Conservation (phyloP, 2,797 vertebrate genomes). For the Sebastes taczanowskii region DNA sequence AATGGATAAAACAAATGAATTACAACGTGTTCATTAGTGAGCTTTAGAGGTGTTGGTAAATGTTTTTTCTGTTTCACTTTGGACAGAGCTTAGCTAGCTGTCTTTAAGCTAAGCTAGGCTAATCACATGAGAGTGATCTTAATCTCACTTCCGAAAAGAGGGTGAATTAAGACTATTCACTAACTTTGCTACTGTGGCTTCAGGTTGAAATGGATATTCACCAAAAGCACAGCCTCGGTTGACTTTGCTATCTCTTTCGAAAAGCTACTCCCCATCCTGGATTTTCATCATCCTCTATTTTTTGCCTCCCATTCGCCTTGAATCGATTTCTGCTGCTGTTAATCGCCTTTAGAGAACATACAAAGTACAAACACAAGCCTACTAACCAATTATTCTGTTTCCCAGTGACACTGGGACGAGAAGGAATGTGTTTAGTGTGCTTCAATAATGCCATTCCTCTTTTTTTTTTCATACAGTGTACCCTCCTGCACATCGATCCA, state of each 20-base stretch:
- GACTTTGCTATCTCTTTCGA: constrained; percentile 19
- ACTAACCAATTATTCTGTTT: constrained; percentile 38
- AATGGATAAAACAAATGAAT: neutral
- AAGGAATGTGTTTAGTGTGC: constrained; percentile 48
- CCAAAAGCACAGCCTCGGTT: neutral
- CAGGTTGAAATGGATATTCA: constrained; percentile 34
- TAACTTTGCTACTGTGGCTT: neutral
- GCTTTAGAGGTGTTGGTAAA: neutral
- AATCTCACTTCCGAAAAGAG: neutral
- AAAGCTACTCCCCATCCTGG: neutral
- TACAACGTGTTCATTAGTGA: neutral
- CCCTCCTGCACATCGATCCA: constrained; percentile 61
- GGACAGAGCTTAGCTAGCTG: neutral
- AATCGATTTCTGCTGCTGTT: constrained; percentile 21
- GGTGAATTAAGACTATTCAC: neutral
- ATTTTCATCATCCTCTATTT: constrained; percentile 1
- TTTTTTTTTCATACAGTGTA: constrained; percentile 25
- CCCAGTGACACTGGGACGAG: constrained; percentile 36
- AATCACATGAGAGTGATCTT: neutral
- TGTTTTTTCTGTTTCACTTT: neutral
- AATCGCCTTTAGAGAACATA: constrained; percentile 13
- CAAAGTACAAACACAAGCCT: constrained; percentile 8
- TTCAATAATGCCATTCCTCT: constrained; percentile 55
- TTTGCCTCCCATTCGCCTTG: neutral
- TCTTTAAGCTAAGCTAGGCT: neutral